Evolutionary conservation across 1,140 invertebrate species (phyloP).

Genomic region (Elymnias hypermnestra): DNA sequence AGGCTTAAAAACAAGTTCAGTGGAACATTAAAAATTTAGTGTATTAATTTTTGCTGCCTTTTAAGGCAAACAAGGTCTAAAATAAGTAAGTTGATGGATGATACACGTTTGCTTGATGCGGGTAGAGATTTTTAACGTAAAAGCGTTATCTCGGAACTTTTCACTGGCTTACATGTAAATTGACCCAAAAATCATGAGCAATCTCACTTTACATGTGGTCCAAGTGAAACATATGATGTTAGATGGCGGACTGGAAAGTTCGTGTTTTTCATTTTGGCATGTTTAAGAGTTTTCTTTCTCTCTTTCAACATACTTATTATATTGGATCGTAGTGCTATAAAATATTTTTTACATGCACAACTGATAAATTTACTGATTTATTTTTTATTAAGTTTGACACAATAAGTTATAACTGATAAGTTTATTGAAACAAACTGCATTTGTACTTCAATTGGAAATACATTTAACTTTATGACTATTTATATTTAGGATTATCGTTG

Average conservation of each 20-base stretch:
- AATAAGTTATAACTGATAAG: too few relatives aligned
- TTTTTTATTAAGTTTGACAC: too few relatives aligned
- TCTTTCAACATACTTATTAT: not conserved
- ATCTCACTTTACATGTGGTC: constrained; percentile 13
- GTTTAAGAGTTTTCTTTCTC: too few relatives aligned
- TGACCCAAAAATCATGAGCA: constrained; percentile 22
- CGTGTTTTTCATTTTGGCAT: too few relatives aligned
- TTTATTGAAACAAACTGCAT: too few relatives aligned
- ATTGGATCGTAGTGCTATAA: too few relatives aligned
- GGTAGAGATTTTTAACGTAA: constrained; percentile 37
- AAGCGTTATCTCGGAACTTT: constrained; percentile 26
- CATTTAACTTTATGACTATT: too few relatives aligned
- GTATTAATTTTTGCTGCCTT: constrained; percentile 27
- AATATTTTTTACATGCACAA: too few relatives aligned
- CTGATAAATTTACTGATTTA: too few relatives aligned
- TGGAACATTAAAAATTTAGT: constrained; percentile 23
- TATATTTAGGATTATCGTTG: too few relatives aligned
- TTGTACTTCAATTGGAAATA: too few relatives aligned
- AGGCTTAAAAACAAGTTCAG: constrained; percentile 9
- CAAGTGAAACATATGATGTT: constrained; percentile 13
- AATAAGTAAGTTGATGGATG: constrained; percentile 29
- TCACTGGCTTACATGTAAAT: constrained; percentile 24
- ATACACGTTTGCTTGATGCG: constrained; percentile 36
- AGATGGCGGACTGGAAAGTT: too few relatives aligned
- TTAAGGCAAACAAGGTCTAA: constrained; percentile 34